A percentile compares a stretch with the other conserved stretches of the same genome.
Evolutionary conservation across 2,113 vertebrate genomes (phyloP).

Genomic region (Elaphurus davidianus): DNA sequence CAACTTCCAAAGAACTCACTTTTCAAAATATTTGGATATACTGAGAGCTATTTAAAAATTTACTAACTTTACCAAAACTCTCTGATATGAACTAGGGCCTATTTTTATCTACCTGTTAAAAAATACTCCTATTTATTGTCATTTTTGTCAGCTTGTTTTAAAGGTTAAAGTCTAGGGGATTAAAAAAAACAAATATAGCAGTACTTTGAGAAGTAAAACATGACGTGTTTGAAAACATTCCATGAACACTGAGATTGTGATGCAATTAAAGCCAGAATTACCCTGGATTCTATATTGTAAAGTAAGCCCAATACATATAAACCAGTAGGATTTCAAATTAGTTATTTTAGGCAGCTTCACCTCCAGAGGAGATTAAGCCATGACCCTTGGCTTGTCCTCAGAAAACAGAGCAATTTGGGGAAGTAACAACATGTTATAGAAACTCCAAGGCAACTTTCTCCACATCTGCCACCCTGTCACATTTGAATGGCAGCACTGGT

Average conservation of each 20-base stretch:
- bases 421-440: not conserved
- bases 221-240: not conserved
- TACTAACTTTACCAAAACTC: constrained; percentile 48
- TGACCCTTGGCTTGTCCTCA: not conserved
- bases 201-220: not conserved
- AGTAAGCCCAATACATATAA: not conserved
- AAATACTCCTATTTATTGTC: not conserved
- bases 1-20: constrained; percentile 52
- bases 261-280: not conserved
- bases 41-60: constrained; percentile 43
- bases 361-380: not conserved
- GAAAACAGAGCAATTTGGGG: not conserved
- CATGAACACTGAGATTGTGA: not conserved
- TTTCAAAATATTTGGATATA: constrained; percentile 68
- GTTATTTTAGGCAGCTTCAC: not conserved
- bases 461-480: not conserved
- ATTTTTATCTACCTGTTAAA: constrained; percentile 36
- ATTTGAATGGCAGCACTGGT: not conserved
- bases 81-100: not conserved
- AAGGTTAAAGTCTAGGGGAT: not conserved
- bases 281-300: not conserved
- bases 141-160: constrained; percentile 30
- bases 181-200: not conserved
- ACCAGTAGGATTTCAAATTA: not conserved
- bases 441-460: not conserved